Evolutionary conservation across 1,140 invertebrate genomes (phyloP).

Genomic region (Bicyclus anynana): DNA sequence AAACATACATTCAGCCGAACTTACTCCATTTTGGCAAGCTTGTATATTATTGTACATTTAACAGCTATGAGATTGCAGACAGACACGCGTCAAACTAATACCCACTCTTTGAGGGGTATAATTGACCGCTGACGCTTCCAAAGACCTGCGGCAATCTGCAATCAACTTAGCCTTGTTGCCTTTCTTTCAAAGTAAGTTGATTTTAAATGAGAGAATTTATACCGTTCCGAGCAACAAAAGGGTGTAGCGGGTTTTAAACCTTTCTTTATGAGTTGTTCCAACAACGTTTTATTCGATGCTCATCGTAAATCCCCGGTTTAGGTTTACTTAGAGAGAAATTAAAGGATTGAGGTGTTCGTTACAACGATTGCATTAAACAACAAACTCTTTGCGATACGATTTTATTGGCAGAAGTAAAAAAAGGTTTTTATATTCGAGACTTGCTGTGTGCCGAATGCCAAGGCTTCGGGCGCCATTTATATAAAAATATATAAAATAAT

Average conservation of each 20-base stretch:
- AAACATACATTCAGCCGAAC: no score
- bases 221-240: constrained; percentile 3
- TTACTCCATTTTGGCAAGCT: no score
- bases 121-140: no score
- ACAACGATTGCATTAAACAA: constrained; percentile 2
- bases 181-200: constrained; percentile 1
- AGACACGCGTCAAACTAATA: no score
- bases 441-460: not conserved
- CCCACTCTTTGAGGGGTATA: no score
- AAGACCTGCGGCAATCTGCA: no score
- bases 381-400: not conserved
- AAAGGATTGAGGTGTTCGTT: constrained; percentile 5
- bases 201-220: constrained; percentile 1
- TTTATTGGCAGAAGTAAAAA: not conserved
- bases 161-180: not conserved
- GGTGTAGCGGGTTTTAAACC: constrained; percentile 2
- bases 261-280: constrained; percentile 8
- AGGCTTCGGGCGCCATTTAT: no score
- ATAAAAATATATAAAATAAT: no score
- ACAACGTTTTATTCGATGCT: constrained; percentile 5
- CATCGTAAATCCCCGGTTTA: constrained; percentile 6
- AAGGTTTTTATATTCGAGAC: not conserved
- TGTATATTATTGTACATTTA: no score
- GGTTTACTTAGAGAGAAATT: constrained; percentile 5
- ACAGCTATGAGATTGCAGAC: no score